Base-by-base conservation (phyloP, 2,888 invertebrate species). In the Hypomecis punctinalis region DNA sequence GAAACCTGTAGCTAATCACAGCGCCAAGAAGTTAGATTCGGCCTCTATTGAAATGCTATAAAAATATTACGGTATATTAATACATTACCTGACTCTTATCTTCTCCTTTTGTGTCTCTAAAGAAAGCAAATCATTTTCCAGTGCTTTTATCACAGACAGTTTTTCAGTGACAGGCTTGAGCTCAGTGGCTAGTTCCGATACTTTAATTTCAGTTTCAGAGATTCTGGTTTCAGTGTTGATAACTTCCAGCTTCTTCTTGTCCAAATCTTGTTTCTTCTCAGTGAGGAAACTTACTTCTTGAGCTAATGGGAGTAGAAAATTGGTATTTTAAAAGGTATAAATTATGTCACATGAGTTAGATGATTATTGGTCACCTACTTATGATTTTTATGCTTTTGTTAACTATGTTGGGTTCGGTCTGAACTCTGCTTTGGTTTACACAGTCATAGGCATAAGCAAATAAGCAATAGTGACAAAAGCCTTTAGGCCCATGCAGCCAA, bases 181-280 rank as follows among this genome's bases (percentile, higher is more conserved):
- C 73, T 95, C 93, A 33, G 94, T 91, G 40, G 94, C 86, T 7
- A 95, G 89, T 58, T 94, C 93, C 5, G 88, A 82, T 52, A 96
- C 90, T 76, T 95, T 94, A 0, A 94, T 88, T 77, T 95, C 94
- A 10, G 94, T 84, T 65, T 94, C 93, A 39, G 93, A 93, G 52
- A 95, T 91, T 72, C 94, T 94, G n/a, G 95, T 93, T 73, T 94
- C 94, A 8, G 95, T 93, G 62, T 94, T 94, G 0, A 93, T 87
- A 7, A 94, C 86, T 65, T 91, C 90, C 11, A 94, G 71, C 67
- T 94, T 94, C 79, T 95, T 95, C 54, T 91, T 93, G 72, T 95
- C 94, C 51, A 95, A 93, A 74, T 95, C 94, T 48, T 93, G 88
- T 76, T 96, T 95, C 43, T 94, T 92, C 62, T 94, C 94, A 66